A percentile compares a stretch with the other conserved stretches of the same genome.
Conservation (phyloP, 2,113 vertebrate genomes). For the Campylomormyrus tamandua region DNA sequence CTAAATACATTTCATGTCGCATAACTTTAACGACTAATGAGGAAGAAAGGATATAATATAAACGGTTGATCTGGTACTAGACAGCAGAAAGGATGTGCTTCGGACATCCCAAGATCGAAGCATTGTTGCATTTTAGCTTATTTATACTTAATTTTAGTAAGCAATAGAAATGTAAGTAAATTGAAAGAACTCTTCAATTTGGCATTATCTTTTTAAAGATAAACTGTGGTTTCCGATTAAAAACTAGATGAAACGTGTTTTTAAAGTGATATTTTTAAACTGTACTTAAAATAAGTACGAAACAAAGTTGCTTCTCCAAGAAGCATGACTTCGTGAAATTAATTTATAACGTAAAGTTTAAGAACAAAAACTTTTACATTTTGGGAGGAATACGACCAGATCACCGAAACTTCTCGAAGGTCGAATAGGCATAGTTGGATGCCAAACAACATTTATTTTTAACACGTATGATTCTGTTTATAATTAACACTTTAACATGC, state of each 20-base stretch:
- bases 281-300: not conserved
- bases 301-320: not conserved
- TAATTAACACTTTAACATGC: not conserved
- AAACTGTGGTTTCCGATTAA: not conserved
- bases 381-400: not conserved
- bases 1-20: not conserved
- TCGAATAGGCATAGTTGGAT: not conserved
- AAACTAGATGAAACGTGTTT: not conserved
- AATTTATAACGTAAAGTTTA: not conserved
- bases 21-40: not conserved
- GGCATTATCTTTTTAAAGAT: not conserved
- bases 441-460: not conserved
- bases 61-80: not conserved
- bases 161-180: not conserved
- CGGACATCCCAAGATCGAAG: not conserved
- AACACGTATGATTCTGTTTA: not conserved
- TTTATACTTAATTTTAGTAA: slow-evolving; percentile 3
- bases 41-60: not conserved
- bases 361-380: not conserved
- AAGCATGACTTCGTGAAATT: not conserved
- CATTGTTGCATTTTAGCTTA: not conserved
- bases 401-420: not conserved
- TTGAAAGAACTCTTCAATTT: not conserved
- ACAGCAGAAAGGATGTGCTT: not conserved
- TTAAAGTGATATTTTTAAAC: not conserved